Evolutionary conservation across 2,888 invertebrate species (phyloP), one percentile per base, ranked within the genome.

Genomic region (Plusia festucae): DNA sequence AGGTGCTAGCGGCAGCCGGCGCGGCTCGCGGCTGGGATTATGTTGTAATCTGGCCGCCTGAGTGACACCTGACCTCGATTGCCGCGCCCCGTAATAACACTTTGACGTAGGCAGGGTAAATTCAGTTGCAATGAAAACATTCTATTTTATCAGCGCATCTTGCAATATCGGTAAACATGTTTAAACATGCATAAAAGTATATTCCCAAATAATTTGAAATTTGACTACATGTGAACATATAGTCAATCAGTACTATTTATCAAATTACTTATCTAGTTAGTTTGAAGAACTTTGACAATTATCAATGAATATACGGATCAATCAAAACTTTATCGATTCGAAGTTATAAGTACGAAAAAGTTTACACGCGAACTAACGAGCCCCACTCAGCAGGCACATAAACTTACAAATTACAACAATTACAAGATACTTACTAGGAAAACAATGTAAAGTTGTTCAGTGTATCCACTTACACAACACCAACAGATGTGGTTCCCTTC

Each of bases 31-130:
- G 59, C 34, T 11, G 30, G 49, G 24, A 65, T 73, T 65, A 65
- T 55, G 60, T 57, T 67, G 57, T 65, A 67, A 73, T 74, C 58
- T 67, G 30, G 60, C 34, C 32, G 40, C 55, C 24, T 65, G 57
- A 68, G 70, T 63, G 53, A 49, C 60, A 60, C 64, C 64, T 67
- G 75, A 68, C 74, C 71, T 68, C 53, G 54, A 71, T 68, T 58
- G 54, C 32, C 52, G 34, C 54, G 34, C 8, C 32, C 49, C 49
- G n/a, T 22, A 55, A 53, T 53, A 64, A 32, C 60, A 27, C 53
- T 34, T 34, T 11, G 30, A 49, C 40, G 30, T 30, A 11, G 18
- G 34, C 11, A 64, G 51, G 44, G 58, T 64, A 46, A 55, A 49
- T 8, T 61, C 15, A n/a, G 30, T 16, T 53, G 13, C 9, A 32